phyloP scores from a whole-genome alignment of 1,140 invertebrate genomes.

The Eriosoma lanigerum region DNA sequence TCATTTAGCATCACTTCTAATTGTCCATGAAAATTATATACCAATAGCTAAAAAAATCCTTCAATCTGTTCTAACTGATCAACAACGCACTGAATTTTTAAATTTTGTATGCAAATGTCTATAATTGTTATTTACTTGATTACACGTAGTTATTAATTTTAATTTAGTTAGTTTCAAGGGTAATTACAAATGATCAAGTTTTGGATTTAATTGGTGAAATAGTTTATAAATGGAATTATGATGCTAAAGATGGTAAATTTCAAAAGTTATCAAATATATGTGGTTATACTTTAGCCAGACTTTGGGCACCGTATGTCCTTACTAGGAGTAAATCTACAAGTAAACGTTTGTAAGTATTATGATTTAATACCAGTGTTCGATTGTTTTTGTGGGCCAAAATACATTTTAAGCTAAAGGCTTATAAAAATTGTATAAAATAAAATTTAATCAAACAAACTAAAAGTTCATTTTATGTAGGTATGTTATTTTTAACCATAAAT shows the following conservation, averaged over 20 bases:
- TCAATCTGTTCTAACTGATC: conserved; percentile 17
- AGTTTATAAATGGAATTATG: conserved; percentile 46
- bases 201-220: conserved; percentile 14
- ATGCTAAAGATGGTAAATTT: conserved; percentile 26
- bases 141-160: background rate
- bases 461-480: too few relatives aligned
- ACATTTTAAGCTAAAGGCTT: too few relatives aligned
- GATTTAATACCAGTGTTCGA: too few relatives aligned
- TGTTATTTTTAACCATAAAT: too few relatives aligned
- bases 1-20: conserved; percentile 10
- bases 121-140: background rate
- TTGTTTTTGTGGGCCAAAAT: too few relatives aligned
- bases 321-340: background rate
- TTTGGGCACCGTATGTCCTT: conserved; percentile 24
- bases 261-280: conserved; percentile 32
- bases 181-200: conserved; percentile 1
- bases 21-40: background rate
- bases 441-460: too few relatives aligned
- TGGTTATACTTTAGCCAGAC: conserved; percentile 19
- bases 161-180: conserved; percentile 6
- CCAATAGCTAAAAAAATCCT: conserved; percentile 28
- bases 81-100: conserved; percentile 30
- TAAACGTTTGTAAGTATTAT: conserved; percentile 17
- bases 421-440: too few relatives aligned
- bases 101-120: conserved; percentile 12